Evolutionary conservation across 2,113 vertebrate genomes (phyloP).

Genomic region (Maccullochella peelii): DNA sequence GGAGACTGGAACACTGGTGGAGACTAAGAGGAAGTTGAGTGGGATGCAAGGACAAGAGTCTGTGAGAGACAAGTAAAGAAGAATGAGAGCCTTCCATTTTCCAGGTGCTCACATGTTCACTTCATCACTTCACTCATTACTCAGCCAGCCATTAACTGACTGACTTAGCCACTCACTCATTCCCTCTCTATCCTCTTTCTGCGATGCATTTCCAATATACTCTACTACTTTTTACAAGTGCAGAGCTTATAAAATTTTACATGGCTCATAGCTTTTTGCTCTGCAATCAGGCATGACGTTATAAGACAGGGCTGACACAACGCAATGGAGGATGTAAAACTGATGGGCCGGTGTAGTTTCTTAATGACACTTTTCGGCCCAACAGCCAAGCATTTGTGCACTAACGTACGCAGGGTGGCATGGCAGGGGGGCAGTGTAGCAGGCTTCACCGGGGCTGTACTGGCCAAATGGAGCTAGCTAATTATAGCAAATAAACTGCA

Average conservation of each 20-base stretch:
- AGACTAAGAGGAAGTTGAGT: slow-evolving; percentile 13
- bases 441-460: slow-evolving; percentile 39
- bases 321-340: slow-evolving; percentile 44
- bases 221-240: slow-evolving; percentile 33
- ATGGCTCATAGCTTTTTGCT: slow-evolving; percentile 43
- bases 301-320: slow-evolving; percentile 44
- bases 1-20: neutral
- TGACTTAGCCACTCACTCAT: slow-evolving; percentile 29
- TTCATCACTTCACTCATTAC: slow-evolving; percentile 32
- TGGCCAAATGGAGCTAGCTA: slow-evolving; percentile 74
- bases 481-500: slow-evolving; percentile 82
- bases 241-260: slow-evolving; percentile 61
- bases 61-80: neutral
- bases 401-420: slow-evolving; percentile 5
- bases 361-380: slow-evolving; percentile 59
- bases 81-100: neutral
- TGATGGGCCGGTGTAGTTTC: slow-evolving; percentile 31
- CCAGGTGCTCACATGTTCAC: neutral
- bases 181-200: neutral
- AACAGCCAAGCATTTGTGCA: slow-evolving; percentile 7
- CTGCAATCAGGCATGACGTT: slow-evolving; percentile 39
- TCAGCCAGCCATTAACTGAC: slow-evolving; percentile 35
- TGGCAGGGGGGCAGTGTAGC: slow-evolving; percentile 54
- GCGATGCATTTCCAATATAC: slow-evolving; percentile 36
- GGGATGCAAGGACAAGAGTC: slow-evolving; percentile 3